Base-by-base conservation (phyloP, 92 coral and sea anemone species). In the Plumapathes pennacea region DNA sequence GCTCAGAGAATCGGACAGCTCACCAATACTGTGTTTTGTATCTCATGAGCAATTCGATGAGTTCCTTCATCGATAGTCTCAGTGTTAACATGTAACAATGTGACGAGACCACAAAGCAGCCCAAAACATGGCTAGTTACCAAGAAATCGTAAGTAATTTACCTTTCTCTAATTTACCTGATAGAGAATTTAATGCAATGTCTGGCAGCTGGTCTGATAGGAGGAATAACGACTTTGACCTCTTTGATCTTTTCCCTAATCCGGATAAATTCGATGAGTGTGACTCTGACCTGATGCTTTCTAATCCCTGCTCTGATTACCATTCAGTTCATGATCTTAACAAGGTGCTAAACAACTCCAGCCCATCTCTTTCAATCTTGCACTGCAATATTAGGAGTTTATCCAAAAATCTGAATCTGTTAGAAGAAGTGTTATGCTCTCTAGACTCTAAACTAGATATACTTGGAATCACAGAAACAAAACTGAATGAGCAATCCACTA, bases 401-500 rank as follows among this genome's bases (percentile, higher is more conserved):
- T 10, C 69, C 15, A 70, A 70, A 58, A 59, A 58, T 34, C 60
- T 48, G 25, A 46, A 55, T 34, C 3, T 46, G 10, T 25, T 55
- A 38, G 57, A 55, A 43, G 65, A 67, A 26, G 13, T 59, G n/a
- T 60, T 71, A 29, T 60, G 53, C 61, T 71, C 69, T 53, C 53
- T 49, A 34, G 37, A 59, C 38, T 40, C 21, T 26, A 34, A 28
- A 45, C 59, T 33, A 24, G 60, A 58, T 18, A 46, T 70, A 46
- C 50, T 45, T 70, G 77, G 57, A 70, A 70, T 70, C 39, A 57
- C 77, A 19, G 67, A 71, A 61, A 75, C 83, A 4, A 69, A 62
- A 54, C 27, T 82, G 36, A 61, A 71, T 56, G 62, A 50, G 17
- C 26, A 54, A 13, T 57, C 82, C 15, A 46, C 46, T 34, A 10